These are phyloP conservation scores for Tanypteryx hageni DNA, from an alignment of 2,888 invertebrate species.

Conservation along the genomic window DNA sequence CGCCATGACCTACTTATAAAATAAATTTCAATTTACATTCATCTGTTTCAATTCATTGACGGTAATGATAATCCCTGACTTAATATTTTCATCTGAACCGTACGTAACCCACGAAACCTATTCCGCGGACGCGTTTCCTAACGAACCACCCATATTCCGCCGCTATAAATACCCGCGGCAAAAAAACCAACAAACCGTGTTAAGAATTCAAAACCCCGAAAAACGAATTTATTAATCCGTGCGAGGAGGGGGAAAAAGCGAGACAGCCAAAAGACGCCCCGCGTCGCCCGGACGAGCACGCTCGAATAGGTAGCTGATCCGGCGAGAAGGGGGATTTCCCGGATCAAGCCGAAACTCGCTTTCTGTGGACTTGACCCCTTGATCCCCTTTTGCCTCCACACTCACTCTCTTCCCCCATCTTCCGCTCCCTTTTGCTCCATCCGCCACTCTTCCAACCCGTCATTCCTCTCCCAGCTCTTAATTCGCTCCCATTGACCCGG, in stretches of 20 bases:
- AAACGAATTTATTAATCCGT: background rate
- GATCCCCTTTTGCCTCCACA: background rate
- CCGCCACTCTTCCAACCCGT: background rate
- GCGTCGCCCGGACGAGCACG: background rate
- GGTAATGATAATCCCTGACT: no score
- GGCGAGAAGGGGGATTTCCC: conserved; percentile 32
- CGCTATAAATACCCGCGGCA: background rate
- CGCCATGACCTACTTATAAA: no score
- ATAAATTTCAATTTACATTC: no score
- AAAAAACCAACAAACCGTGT: no score
- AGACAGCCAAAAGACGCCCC: background rate
- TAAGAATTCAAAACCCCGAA: no score
- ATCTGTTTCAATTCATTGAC: no score
- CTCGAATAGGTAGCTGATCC: conserved; percentile 7
- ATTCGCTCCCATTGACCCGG: background rate
- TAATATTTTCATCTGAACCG: no score
- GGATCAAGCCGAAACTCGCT: conserved; percentile 43
- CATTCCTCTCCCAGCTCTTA: no score
- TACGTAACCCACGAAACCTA: no score
- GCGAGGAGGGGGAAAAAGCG: background rate
- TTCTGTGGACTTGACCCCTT: conserved; percentile 39
- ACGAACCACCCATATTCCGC: no score
- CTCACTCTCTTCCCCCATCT: background rate
- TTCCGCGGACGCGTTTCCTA: no score
- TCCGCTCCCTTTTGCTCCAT: background rate